phyloP scores from a whole-genome alignment of 1,140 invertebrate genomes.

The Nasonia longicornis region DNA sequence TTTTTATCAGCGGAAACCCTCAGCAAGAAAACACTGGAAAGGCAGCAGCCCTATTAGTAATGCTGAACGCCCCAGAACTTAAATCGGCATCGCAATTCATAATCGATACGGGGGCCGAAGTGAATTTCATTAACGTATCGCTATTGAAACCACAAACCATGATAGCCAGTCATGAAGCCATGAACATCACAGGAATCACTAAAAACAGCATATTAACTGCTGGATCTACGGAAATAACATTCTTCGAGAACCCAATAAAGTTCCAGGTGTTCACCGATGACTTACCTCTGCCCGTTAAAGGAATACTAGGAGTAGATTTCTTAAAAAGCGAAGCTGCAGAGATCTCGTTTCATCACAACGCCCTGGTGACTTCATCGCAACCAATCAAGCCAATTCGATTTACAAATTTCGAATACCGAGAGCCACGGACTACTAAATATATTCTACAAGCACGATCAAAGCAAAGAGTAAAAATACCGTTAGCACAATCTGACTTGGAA shows the following conservation, averaged over 20 bases:
- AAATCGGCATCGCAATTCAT: background rate
- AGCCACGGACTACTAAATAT: background rate
- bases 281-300: background rate
- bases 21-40: no score
- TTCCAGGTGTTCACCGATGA: background rate
- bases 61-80: background rate
- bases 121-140: no score
- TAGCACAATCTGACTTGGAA: no score
- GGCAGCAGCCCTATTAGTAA: no score
- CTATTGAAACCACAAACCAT: no score
- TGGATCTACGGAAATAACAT: background rate
- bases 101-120: background rate
- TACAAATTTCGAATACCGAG: background rate
- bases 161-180: background rate
- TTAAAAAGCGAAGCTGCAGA: background rate
- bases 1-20: no score
- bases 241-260: background rate
- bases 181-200: slow-evolving; percentile 27
- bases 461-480: no score
- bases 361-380: background rate
- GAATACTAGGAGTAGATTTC: background rate
- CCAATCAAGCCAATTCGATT: background rate
- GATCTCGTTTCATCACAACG: background rate
- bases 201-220: background rate
- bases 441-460: no score